phyloP scores from a whole-genome alignment of 1,140 invertebrate genomes.

The Globodera rostochiensis region DNA sequence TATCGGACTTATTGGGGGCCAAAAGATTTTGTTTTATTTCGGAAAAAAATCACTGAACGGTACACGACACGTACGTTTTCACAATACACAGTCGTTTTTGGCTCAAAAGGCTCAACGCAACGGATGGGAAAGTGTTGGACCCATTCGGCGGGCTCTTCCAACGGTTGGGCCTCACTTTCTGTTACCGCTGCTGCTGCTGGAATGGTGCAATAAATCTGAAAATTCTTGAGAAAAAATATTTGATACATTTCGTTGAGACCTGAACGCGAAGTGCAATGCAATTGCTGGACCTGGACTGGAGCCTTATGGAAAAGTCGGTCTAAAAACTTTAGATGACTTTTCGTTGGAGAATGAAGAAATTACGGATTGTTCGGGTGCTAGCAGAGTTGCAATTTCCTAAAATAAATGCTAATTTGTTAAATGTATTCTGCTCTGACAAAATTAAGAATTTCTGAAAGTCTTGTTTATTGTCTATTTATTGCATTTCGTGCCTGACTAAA shows the following conservation, averaged over 20 bases:
- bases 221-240: background rate
- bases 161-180: background rate
- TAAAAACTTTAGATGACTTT: background rate
- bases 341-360: background rate
- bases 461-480: no score
- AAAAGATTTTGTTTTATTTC: background rate
- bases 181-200: background rate
- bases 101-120: slow-evolving; percentile 13
- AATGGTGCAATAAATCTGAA: slow-evolving; percentile 7
- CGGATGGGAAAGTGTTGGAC: slow-evolving; percentile 11
- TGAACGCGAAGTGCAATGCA: slow-evolving; percentile 22
- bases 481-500: slow-evolving; percentile 13
- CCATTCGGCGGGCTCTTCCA: slow-evolving; percentile 24
- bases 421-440: no score
- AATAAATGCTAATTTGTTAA: background rate
- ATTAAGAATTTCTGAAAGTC: no score
- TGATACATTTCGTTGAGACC: background rate
- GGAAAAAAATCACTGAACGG: no score
- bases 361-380: slow-evolving; percentile 1
- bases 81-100: slow-evolving; percentile 1
- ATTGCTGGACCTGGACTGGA: slow-evolving; percentile 26
- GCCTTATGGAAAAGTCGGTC: slow-evolving; percentile 18
- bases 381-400: slow-evolving; percentile 1
- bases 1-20: background rate
- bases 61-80: slow-evolving; percentile 13